These are phyloP conservation scores for Crambe crambe DNA, from an alignment of 37 sponge, comb jelly and placozoan genomes.

Conservation along the genomic window DNA sequence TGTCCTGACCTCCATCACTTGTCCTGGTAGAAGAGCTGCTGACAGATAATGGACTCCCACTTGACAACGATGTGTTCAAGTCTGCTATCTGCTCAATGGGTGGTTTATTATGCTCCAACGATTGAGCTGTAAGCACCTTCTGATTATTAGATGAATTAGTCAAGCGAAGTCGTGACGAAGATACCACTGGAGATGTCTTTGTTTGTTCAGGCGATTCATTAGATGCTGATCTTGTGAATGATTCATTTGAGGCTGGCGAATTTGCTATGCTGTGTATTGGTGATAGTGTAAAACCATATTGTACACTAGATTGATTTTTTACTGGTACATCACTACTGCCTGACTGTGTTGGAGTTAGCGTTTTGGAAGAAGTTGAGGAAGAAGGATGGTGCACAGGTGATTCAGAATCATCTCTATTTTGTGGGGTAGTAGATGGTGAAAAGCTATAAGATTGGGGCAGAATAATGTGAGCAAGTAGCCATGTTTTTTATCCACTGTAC, in stretches of 20 bases:
- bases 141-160: no score
- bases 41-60: no score
- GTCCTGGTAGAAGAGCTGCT: no score
- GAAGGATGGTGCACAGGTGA: neutral
- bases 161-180: no score
- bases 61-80: no score
- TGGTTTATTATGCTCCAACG: no score
- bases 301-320: neutral
- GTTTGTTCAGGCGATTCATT: no score
- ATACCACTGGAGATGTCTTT: no score
- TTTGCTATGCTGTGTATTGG: neutral
- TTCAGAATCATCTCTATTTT: constrained; percentile 21
- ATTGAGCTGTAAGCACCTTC: no score
- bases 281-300: neutral
- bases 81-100: no score
- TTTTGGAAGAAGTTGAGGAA: neutral
- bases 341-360: neutral
- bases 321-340: neutral
- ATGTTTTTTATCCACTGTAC: neutral
- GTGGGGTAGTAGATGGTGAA: neutral
- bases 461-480: neutral
- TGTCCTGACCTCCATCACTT: no score
- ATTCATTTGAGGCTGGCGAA: neutral
- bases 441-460: neutral
- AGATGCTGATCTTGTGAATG: neutral